Conservation (phyloP, 2,888 invertebrate species). For the Tetragonula carbonaria region DNA sequence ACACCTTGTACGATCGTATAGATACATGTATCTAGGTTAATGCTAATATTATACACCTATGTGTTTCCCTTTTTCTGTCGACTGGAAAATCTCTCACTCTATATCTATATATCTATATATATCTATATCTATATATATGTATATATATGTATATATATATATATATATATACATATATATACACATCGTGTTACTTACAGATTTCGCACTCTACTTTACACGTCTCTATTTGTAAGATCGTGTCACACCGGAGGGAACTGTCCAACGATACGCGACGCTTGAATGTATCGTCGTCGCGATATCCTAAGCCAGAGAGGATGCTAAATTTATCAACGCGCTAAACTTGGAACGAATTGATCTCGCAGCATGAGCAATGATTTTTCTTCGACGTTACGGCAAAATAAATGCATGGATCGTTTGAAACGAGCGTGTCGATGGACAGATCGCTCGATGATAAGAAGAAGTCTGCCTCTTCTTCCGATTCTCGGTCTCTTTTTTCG, state of each 20-base stretch:
- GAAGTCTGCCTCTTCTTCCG: background rate
- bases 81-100: slow-evolving; percentile 31
- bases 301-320: background rate
- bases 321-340: slow-evolving; percentile 5
- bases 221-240: slow-evolving; percentile 33
- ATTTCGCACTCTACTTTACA: slow-evolving; percentile 56
- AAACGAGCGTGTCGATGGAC: background rate
- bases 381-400: background rate
- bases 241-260: background rate
- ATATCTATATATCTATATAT: slow-evolving; percentile 28
- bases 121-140: too few species aligned
- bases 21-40: slow-evolving; percentile 61
- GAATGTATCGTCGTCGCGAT: background rate
- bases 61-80: slow-evolving; percentile 47
- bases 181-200: slow-evolving; percentile 48
- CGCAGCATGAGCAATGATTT: background rate
- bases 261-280: slow-evolving; percentile 29
- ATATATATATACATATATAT: background rate
- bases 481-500: background rate
- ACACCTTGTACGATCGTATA: slow-evolving; percentile 56
- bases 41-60: slow-evolving; percentile 53
- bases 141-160: background rate
- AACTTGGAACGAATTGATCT: background rate
- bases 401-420: background rate
- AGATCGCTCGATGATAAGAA: background rate